These are phyloP conservation scores for Cairina moschata DNA, from an alignment of 2,113 vertebrate genomes.

Conservation along the genomic window DNA sequence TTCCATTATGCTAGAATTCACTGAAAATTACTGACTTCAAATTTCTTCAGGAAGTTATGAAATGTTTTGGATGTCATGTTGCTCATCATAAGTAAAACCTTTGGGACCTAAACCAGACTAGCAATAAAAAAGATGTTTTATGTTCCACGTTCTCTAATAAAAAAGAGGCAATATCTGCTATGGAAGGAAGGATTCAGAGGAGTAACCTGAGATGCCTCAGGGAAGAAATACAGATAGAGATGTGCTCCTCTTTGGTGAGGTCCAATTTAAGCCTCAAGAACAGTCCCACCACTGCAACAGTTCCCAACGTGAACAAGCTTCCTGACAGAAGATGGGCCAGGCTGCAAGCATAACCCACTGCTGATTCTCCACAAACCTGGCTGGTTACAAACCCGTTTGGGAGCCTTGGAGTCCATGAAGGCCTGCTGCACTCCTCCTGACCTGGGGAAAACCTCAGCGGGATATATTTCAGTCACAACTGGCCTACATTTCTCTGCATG, in stretches of 20 bases:
- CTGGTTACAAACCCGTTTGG: background rate
- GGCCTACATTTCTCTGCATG: background rate
- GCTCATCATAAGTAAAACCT: slow-evolving; percentile 29
- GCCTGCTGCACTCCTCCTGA: background rate
- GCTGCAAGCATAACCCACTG: background rate
- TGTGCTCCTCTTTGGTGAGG: background rate
- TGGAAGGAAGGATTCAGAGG: background rate
- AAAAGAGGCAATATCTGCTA: background rate
- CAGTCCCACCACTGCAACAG: background rate
- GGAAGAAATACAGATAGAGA: background rate
- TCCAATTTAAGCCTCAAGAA: background rate
- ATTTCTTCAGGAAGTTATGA: slow-evolving; percentile 47
- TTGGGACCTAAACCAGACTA: slow-evolving; percentile 7
- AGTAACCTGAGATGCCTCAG: background rate
- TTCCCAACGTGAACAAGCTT: background rate
- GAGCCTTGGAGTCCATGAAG: background rate
- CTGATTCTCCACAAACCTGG: background rate
- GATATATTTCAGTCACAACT: background rate
- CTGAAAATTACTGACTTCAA: slow-evolving; percentile 30
- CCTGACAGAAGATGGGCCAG: background rate
- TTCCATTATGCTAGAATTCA: background rate
- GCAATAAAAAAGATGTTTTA: slow-evolving; percentile 28
- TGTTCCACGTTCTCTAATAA: background rate
- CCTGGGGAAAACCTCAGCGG: background rate
- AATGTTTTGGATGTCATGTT: slow-evolving; percentile 23